A percentile compares a stretch with the other conserved stretches of the same genome.
Conservation (phyloP, 1,140 invertebrate species). For the Cherax quadricarinatus region DNA sequence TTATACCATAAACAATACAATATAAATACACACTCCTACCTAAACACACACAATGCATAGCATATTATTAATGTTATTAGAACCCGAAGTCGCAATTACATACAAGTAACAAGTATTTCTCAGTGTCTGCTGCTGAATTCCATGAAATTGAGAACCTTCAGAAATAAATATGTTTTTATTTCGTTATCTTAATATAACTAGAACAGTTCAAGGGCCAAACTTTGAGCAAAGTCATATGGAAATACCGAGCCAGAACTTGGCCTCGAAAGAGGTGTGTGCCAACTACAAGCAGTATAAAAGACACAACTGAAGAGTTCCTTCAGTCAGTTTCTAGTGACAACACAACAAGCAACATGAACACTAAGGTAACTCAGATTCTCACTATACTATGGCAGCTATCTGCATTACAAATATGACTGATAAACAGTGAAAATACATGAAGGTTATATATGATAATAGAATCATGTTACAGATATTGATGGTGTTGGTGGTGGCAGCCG, state of each 20-base stretch:
- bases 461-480: slow-evolving; percentile 24
- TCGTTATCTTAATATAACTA: no score
- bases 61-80: no score
- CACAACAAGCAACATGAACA: slow-evolving; percentile 7
- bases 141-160: no score
- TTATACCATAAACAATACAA: no score
- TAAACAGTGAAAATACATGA: background rate
- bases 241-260: background rate
- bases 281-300: background rate
- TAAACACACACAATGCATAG: no score
- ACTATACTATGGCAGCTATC: background rate
- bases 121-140: no score
- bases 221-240: no score
- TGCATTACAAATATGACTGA: background rate
- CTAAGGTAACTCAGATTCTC: background rate
- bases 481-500: slow-evolving; percentile 17
- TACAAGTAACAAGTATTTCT: no score
- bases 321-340: slow-evolving; percentile 10
- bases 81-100: no score
- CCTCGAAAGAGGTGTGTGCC: background rate
- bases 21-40: no score
- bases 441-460: background rate
- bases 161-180: no score
- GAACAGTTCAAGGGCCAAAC: no score
- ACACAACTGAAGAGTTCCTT: background rate